phyloP scores from a whole-genome alignment of 2,797 vertebrate genomes.

The Euphonia xanthogaster region DNA sequence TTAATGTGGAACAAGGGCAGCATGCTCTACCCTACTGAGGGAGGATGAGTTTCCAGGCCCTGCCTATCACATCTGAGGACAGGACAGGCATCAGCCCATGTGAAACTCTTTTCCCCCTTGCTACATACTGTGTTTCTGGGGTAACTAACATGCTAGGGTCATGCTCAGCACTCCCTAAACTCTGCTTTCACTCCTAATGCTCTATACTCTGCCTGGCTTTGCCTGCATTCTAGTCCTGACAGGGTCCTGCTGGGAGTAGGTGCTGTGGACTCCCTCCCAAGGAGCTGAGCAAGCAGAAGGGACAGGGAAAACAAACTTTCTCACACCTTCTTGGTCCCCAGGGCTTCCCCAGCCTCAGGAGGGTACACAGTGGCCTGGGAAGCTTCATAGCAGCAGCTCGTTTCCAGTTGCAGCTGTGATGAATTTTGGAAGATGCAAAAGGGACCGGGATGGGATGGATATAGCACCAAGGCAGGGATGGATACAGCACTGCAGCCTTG shows the following conservation, averaged over 20 bases:
- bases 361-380: not conserved
- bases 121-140: not conserved
- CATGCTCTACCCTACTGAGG: not conserved
- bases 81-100: not conserved
- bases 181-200: not conserved
- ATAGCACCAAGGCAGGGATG: not conserved
- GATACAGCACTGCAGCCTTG: not conserved
- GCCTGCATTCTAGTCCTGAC: not conserved
- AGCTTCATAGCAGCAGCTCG: not conserved
- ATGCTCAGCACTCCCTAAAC: not conserved
- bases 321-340: not conserved
- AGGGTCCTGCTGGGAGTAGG: not conserved
- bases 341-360: not conserved
- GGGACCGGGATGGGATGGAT: not conserved
- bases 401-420: not conserved
- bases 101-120: not conserved
- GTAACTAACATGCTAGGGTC: not conserved
- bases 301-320: not conserved
- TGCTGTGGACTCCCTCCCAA: not conserved
- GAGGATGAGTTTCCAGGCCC: not conserved
- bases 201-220: not conserved
- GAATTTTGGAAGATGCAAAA: not conserved
- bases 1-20: not conserved
- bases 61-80: not conserved
- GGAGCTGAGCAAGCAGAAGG: not conserved